Conservation (phyloP, 1,140 invertebrate species). For the Pissodes strobi region DNA sequence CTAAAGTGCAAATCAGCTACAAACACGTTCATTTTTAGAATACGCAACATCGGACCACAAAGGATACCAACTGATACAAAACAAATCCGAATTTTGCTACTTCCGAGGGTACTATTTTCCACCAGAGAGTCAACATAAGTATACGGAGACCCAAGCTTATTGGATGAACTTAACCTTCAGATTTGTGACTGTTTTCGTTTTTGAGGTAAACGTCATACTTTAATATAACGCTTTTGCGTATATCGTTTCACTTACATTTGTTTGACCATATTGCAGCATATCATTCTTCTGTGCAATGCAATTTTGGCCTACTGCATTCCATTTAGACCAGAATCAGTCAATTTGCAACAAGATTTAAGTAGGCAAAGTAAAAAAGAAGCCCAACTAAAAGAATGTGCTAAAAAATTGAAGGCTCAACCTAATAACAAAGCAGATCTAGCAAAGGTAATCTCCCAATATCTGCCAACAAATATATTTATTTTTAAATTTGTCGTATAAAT, state of each 20-base stretch:
- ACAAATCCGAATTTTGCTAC: conserved; percentile 21
- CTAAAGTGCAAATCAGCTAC: too few relatives aligned
- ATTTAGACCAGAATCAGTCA: conserved; percentile 27
- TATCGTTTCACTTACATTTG: too few relatives aligned
- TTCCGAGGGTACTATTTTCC: conserved; percentile 30
- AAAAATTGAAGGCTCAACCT: neutral
- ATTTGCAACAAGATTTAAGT: conserved; percentile 19
- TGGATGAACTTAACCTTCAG: conserved; percentile 29
- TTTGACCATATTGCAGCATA: conserved; percentile 35
- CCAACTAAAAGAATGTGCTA: conserved; percentile 15
- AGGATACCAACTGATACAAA: neutral
- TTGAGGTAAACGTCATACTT: conserved; percentile 29
- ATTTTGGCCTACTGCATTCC: conserved; percentile 35
- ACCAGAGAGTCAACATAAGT: conserved; percentile 17
- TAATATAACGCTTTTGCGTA: too few relatives aligned
- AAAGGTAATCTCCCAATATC: too few relatives aligned
- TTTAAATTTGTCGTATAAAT: too few relatives aligned
- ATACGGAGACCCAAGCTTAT: conserved; percentile 15
- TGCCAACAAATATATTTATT: too few relatives aligned
- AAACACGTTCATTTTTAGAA: conserved; percentile 21
- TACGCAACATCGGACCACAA: conserved; percentile 9
- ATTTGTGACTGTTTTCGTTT: conserved; percentile 28
- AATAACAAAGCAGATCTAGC: neutral
- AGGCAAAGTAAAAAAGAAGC: conserved; percentile 23
- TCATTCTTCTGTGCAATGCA: conserved; percentile 28